These are phyloP conservation scores for Brachionus angularis DNA, from an alignment of 1,140 invertebrate species.

Conservation along the genomic window DNA sequence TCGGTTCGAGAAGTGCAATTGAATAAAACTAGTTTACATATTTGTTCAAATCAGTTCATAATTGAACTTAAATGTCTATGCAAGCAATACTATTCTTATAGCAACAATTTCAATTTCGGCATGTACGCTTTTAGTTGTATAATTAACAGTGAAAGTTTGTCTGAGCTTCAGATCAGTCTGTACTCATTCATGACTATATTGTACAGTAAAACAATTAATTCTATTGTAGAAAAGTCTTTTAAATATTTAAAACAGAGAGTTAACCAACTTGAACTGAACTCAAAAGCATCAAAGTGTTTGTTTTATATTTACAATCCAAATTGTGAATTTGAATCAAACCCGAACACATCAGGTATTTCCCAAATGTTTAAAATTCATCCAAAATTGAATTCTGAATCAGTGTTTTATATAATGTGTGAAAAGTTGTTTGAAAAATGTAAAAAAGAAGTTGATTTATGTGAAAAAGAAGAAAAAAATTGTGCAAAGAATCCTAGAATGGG, in stretches of 20 bases:
- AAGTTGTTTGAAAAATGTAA: constrained; percentile 35
- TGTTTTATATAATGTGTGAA: neutral
- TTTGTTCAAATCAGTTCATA: constrained; percentile 30
- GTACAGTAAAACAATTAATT: constrained; percentile 19
- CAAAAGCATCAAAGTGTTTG: neutral
- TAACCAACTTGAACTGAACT: neutral
- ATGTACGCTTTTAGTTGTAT: constrained; percentile 35
- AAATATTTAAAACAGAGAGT: constrained; percentile 30
- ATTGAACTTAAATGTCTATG: constrained; percentile 5
- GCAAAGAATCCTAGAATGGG: neutral
- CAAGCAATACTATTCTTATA: constrained; percentile 7
- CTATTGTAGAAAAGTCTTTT: constrained; percentile 17
- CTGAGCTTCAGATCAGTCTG: neutral
- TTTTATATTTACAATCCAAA: neutral
- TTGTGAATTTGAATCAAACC: neutral
- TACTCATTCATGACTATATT: constrained; percentile 38
- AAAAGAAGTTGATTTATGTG: neutral
- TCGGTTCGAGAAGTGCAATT: neutral
- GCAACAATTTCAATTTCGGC: constrained; percentile 33
- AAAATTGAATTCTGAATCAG: neutral
- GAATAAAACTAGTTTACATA: no score
- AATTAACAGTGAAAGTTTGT: constrained; percentile 11
- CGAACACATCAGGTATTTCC: neutral
- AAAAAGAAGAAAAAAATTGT: neutral
- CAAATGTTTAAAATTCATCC: no score